phyloP scores from a whole-genome alignment of 2,888 invertebrate species.

The Rhamphomyia laevipes region DNA sequence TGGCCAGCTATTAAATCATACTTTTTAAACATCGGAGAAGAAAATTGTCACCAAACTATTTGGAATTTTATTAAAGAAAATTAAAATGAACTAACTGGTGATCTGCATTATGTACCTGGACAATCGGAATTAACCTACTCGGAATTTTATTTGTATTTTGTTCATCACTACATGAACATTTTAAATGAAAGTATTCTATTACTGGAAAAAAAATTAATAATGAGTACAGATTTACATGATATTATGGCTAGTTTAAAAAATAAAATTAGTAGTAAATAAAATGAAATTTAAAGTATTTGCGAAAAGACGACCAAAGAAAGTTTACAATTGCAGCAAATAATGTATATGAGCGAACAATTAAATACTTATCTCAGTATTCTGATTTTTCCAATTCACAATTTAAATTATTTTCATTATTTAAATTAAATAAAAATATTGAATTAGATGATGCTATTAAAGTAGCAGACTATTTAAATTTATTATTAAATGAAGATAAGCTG shows the following conservation, averaged over 20 bases:
- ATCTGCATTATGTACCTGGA: neutral
- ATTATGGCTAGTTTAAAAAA: neutral
- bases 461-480: neutral
- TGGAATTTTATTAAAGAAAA: conserved; percentile 1
- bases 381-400: neutral
- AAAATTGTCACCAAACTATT: neutral
- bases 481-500: neutral
- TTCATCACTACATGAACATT: neutral
- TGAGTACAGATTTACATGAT: neutral
- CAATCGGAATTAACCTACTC: neutral
- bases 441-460: neutral
- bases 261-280: neutral
- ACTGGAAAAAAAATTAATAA: neutral
- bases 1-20: conserved; percentile 1
- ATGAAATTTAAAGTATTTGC: neutral
- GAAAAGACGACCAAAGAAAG: neutral
- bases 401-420: neutral
- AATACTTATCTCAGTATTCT: neutral
- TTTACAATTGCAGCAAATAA: neutral
- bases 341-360: neutral
- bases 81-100: neutral
- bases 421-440: neutral
- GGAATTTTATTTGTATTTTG: neutral
- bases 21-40: neutral
- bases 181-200: neutral